Evolutionary conservation across 2,888 invertebrate species (phyloP).

Genomic region (Noctua fimbriata): DNA sequence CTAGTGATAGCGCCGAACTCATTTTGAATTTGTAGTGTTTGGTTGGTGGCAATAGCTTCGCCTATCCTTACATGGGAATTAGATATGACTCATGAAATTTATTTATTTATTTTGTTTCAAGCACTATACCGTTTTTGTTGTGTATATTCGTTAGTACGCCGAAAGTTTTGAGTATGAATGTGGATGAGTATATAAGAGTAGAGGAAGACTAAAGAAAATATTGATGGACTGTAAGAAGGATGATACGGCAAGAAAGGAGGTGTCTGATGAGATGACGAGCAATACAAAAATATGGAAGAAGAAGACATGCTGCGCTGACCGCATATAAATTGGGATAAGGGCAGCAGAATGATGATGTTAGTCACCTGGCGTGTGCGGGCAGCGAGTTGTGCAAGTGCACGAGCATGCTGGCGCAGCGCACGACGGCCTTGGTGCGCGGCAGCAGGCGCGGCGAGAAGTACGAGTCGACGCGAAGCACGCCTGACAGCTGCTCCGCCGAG

Average conservation of each 20-base stretch:
- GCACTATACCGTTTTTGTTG: not conserved
- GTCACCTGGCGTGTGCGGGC: constrained; percentile 74
- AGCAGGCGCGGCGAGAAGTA: constrained; percentile 82
- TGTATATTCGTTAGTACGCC: not conserved
- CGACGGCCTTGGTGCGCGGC: constrained; percentile 69
- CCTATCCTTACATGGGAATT: not conserved
- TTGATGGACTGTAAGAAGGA: too few relatives aligned
- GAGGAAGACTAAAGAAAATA: too few relatives aligned
- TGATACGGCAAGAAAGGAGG: too few relatives aligned
- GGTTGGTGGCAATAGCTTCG: not conserved
- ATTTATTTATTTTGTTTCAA: too few relatives aligned
- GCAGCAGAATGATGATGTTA: not conserved
- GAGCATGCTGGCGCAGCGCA: constrained; percentile 70
- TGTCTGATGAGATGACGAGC: too few relatives aligned
- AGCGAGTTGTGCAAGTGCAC: constrained; percentile 78
- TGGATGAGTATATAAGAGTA: too few relatives aligned
- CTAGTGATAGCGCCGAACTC: not conserved
- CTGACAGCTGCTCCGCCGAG: constrained; percentile 79
- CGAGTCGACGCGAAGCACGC: constrained; percentile 88
- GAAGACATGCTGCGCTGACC: not conserved
- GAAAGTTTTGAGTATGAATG: too few relatives aligned
- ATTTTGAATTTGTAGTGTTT: not conserved
- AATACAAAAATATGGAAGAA: too few relatives aligned
- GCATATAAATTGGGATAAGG: not conserved
- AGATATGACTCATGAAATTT: not conserved